phyloP scores from a whole-genome alignment of 2,113 vertebrate genomes.

The Rhea americana region DNA sequence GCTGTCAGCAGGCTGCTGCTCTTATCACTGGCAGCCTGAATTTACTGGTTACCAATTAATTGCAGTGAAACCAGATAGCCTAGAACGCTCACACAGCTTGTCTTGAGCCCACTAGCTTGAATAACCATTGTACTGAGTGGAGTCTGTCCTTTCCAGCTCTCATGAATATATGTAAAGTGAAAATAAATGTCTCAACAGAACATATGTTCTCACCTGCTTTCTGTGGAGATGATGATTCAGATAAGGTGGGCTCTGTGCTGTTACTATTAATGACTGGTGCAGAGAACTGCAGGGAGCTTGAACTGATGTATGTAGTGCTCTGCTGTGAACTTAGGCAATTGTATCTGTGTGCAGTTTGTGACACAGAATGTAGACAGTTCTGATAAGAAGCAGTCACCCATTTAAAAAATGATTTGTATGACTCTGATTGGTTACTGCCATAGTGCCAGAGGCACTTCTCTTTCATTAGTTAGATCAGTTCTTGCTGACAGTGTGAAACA shows the following conservation, averaged over 20 bases:
- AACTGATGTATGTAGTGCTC: fast-evolving
- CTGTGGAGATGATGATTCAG: neutral
- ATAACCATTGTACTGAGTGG: neutral
- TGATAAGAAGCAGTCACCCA: neutral
- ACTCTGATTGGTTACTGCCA: neutral
- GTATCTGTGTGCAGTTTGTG: neutral
- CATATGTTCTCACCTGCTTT: too few relatives aligned
- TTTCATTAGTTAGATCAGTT: neutral
- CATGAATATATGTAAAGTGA: neutral
- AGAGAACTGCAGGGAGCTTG: neutral
- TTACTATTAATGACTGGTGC: neutral
- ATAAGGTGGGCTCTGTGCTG: neutral
- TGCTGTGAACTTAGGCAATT: fast-evolving
- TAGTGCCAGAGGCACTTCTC: neutral
- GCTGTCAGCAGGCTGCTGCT: neutral
- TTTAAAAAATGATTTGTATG: conserved; percentile 37
- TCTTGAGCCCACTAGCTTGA: neutral
- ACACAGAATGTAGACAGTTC: neutral
- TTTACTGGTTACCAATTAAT: neutral
- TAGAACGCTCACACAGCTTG: neutral
- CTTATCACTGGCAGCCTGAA: neutral
- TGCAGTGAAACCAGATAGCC: neutral
- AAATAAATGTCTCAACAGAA: neutral
- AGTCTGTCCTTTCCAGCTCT: neutral
- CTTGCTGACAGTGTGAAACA: neutral